These are phyloP conservation scores for Philonicus albiceps DNA, from an alignment of 2,888 invertebrate species.

Conservation along the genomic window DNA sequence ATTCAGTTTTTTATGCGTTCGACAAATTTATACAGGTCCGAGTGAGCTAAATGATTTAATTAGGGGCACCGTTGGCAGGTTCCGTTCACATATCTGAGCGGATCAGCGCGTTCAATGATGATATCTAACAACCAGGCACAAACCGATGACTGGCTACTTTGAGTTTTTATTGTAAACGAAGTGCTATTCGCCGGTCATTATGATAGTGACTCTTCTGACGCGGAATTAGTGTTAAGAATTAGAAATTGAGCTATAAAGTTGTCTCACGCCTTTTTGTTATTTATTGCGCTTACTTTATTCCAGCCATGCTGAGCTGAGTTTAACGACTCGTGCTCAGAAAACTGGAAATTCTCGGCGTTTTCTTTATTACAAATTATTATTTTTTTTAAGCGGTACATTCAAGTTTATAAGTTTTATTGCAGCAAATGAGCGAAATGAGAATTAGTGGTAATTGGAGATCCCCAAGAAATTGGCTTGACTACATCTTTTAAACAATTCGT, in stretches of 20 bases:
- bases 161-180: not conserved
- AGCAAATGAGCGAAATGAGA: not conserved
- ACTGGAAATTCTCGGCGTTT: constrained; percentile 2
- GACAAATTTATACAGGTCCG: not conserved
- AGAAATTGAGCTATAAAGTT: constrained; percentile 5
- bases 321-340: not conserved
- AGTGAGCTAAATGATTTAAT: constrained; percentile 26
- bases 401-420: not conserved
- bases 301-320: not conserved
- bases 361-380: not conserved
- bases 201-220: constrained; percentile 1
- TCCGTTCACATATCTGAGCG: not conserved
- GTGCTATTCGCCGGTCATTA: not conserved
- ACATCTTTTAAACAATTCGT: not conserved
- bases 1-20: constrained; percentile 9
- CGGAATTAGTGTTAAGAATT: constrained; percentile 6
- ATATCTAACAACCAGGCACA: not conserved
- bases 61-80: not conserved
- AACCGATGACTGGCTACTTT: constrained; percentile 6
- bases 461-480: not conserved
- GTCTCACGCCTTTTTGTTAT: not conserved
- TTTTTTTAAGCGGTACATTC: not conserved
- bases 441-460: not conserved
- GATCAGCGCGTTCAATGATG: not conserved
- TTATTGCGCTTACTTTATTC: not conserved